These are phyloP conservation scores for Myopa tessellatipennis DNA, from an alignment of 2,888 invertebrate species.

Conservation along the genomic window DNA sequence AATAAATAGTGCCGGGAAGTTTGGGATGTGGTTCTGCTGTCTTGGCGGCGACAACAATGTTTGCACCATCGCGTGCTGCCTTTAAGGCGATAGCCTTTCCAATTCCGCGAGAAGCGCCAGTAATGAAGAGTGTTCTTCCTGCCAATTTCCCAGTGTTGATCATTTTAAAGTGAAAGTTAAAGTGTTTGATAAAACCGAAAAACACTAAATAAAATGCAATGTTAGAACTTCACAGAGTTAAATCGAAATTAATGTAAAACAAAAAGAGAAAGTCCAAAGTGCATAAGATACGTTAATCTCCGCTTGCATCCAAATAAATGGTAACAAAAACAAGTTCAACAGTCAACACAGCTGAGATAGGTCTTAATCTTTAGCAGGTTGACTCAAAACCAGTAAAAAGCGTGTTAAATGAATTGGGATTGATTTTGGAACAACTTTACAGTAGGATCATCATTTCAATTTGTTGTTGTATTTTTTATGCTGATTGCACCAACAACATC, in stretches of 20 bases:
- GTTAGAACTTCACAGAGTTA: neutral
- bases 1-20: conserved; percentile 81
- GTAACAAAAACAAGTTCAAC: too few relatives aligned
- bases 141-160: conserved; percentile 72
- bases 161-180: conserved; percentile 51
- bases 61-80: conserved; percentile 88
- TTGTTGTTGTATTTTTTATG: too few relatives aligned
- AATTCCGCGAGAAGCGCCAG: conserved; percentile 96
- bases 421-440: too few relatives aligned
- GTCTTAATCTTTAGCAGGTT: too few relatives aligned
- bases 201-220: neutral
- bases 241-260: conserved; percentile 10
- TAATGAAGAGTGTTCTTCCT: conserved; percentile 92
- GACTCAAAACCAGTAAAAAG: too few relatives aligned
- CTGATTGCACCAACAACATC: too few relatives aligned
- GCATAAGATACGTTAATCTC: conserved; percentile 37
- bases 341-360: too few relatives aligned
- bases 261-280: conserved; percentile 60
- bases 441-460: too few relatives aligned
- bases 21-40: conserved; percentile 81
- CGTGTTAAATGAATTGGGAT: too few relatives aligned
- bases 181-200: conserved; percentile 13
- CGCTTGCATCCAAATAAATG: neutral
- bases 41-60: conserved; percentile 88
- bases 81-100: conserved; percentile 94